Evolutionary conservation across 2,888 invertebrate genomes (phyloP).

Genomic region (Drosophila neotestacea): DNA sequence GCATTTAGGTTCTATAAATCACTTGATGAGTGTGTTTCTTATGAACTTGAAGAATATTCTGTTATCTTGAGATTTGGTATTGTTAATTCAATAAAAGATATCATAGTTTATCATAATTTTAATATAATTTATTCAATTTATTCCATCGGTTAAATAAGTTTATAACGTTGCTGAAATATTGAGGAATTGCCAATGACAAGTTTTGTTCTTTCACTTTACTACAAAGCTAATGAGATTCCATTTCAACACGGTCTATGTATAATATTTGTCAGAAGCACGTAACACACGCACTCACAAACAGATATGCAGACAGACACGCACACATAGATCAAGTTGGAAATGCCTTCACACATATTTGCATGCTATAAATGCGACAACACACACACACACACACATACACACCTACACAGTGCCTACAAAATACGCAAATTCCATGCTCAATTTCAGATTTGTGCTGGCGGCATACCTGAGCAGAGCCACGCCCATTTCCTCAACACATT

Average conservation of each 20-base stretch:
- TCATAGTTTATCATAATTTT: not conserved
- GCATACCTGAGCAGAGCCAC: constrained; percentile 68
- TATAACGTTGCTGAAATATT: not conserved
- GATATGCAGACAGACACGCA: not conserved
- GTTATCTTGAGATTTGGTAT: constrained; percentile 12
- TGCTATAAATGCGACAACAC: constrained; percentile 41
- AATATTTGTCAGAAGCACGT: constrained; percentile 43
- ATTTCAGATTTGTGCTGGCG: constrained; percentile 78
- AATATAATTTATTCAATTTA: not conserved
- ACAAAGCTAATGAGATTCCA: constrained; percentile 33
- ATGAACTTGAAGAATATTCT: constrained; percentile 25
- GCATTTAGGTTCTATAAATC: constrained; percentile 45
- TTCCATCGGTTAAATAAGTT: not conserved
- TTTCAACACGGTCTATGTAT: constrained; percentile 22
- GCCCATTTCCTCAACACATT: constrained; percentile 51
- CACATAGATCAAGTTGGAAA: constrained; percentile 44
- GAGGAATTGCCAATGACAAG: not conserved
- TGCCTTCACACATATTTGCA: constrained; percentile 55
- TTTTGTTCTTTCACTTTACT: constrained; percentile 1
- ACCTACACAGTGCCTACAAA: constrained; percentile 48
- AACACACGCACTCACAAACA: not conserved
- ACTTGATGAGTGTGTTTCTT: constrained; percentile 37
- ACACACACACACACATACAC: constrained; percentile 7
- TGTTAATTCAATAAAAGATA: constrained; percentile 1
- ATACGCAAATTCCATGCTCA: constrained; percentile 79